Percentiles rank a stretch among this genome's conserved stretches.
Evolutionary conservation across 2,888 invertebrate genomes (phyloP).

Genomic region (Temnothorax ravouxi): DNA sequence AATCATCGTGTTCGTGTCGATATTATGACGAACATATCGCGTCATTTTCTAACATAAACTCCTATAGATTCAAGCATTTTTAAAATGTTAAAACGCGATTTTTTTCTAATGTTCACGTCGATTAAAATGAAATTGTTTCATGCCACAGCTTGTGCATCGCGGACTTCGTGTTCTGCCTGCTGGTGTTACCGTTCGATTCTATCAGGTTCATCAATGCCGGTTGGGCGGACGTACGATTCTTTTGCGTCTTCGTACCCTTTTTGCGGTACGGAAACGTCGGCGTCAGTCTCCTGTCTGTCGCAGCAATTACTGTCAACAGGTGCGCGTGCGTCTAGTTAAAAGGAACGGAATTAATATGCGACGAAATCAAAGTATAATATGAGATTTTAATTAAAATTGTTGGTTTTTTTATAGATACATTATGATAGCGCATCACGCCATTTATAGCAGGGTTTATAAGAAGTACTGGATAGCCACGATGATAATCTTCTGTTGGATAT

Average conservation of each 20-base stretch:
- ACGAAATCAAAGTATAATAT: not conserved
- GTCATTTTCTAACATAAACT: not conserved
- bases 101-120: not conserved
- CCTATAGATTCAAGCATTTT: not conserved
- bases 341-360: not conserved
- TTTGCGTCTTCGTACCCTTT: constrained; percentile 94
- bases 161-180: constrained; percentile 95
- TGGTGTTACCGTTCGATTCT: constrained; percentile 95
- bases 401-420: constrained; percentile 90
- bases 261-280: constrained; percentile 96
- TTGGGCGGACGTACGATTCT: constrained; percentile 91
- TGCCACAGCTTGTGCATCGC: constrained; percentile 93
- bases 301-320: constrained; percentile 96
- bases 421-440: constrained; percentile 95
- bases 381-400: not conserved
- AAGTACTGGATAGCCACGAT: constrained; percentile 93
- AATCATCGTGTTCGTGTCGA: not conserved
- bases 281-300: constrained; percentile 95
- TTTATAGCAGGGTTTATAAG: constrained; percentile 94
- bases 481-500: constrained; percentile 95
- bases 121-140: constrained; percentile 50
- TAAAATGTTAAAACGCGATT: not conserved
- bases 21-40: not conserved
- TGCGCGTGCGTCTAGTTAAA: constrained; percentile 77
- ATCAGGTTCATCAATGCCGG: constrained; percentile 94